Evolutionary conservation across 2,888 invertebrate species (phyloP).

Genomic region (Itoplectis maculator): DNA sequence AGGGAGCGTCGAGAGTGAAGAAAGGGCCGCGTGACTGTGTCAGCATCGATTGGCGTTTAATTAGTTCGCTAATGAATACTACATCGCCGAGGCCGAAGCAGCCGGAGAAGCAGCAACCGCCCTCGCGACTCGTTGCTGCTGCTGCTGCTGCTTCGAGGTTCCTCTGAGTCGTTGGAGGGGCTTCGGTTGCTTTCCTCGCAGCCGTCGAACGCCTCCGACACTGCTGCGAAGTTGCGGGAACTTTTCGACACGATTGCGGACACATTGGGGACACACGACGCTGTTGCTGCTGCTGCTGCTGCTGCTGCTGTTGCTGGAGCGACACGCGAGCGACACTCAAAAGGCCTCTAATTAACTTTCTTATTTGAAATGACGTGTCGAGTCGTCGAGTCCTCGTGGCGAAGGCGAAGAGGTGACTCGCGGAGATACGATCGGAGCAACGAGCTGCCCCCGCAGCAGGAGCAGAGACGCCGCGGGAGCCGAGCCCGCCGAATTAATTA

Average conservation of each 20-base stretch:
- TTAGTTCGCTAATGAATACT: slow-evolving; percentile 82
- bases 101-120: not conserved
- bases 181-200: no score
- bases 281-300: no score
- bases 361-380: slow-evolving; percentile 79
- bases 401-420: slow-evolving; percentile 18
- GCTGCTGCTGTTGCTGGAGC: no score
- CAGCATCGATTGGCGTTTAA: slow-evolving; percentile 80
- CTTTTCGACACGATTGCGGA: no score
- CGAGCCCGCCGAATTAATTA: slow-evolving; percentile 80
- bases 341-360: slow-evolving; percentile 82
- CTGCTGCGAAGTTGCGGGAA: no score
- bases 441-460: not conserved
- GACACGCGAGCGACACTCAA: slow-evolving; percentile 41
- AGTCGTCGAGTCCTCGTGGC: not conserved
- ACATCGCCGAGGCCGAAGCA: slow-evolving; percentile 17
- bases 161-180: no score
- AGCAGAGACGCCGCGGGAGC: not conserved
- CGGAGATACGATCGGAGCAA: slow-evolving; percentile 60
- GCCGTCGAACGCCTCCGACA: no score
- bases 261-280: no score
- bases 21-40: slow-evolving; percentile 11
- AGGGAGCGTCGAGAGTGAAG: slow-evolving; percentile 55
- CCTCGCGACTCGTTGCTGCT: no score
- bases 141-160: no score